Percentiles rank a stretch among this genome's conserved stretches.
Evolutionary conservation across 2,888 invertebrate species (phyloP).

Genomic region (Saturnia pavonia): DNA sequence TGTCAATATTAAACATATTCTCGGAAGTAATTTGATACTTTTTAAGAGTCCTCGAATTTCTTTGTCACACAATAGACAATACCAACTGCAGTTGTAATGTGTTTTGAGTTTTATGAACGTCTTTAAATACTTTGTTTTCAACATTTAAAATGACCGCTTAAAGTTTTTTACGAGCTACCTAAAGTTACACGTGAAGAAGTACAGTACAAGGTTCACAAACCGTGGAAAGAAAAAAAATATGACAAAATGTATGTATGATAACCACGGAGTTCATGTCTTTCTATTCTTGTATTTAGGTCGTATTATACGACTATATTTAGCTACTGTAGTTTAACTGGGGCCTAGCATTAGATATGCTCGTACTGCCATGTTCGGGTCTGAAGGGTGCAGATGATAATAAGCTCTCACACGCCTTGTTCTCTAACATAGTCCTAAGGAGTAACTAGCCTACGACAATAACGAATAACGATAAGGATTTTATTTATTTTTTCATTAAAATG

Average conservation of each 20-base stretch:
- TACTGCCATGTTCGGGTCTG: no score
- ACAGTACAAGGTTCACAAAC: not conserved
- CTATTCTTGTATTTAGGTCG: not conserved
- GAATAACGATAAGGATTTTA: no score
- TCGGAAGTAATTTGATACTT: slow-evolving; percentile 69
- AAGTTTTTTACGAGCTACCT: slow-evolving; percentile 19
- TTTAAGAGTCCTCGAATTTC: slow-evolving; percentile 22
- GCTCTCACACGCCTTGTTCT: not conserved
- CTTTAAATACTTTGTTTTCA: slow-evolving; percentile 6
- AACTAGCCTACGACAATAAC: no score
- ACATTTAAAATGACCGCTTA: slow-evolving; percentile 19
- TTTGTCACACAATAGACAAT: slow-evolving; percentile 5
- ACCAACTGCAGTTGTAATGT: not conserved
- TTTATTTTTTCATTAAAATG: no score
- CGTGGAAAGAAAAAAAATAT: not conserved
- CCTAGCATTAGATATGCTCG: not conserved
- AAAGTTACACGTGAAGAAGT: not conserved
- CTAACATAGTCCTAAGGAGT: not conserved
- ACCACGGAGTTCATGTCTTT: not conserved
- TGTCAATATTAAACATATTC: slow-evolving; percentile 58
- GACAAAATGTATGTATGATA: not conserved
- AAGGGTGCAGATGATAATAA: no score
- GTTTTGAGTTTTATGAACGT: slow-evolving; percentile 26
- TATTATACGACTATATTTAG: not conserved
- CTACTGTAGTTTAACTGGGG: not conserved